Conservation (phyloP, 2,797 vertebrate species). For the Pangasius djambal region DNA sequence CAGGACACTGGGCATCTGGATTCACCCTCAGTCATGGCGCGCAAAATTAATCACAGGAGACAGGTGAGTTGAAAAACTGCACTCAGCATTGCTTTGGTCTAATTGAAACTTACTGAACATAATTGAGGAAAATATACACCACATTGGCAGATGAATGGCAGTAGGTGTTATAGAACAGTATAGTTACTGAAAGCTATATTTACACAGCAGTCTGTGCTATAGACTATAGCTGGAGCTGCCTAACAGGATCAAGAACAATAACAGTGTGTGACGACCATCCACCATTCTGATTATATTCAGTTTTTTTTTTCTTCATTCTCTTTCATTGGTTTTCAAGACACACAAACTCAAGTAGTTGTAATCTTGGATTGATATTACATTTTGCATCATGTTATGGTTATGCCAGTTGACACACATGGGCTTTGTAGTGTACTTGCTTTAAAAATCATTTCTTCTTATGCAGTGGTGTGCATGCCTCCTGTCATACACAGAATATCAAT, state of each 20-base stretch:
- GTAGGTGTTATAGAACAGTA: not conserved
- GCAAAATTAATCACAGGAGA: conserved; percentile 32
- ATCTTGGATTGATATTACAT: not conserved
- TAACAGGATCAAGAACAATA: not conserved
- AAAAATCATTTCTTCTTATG: not conserved
- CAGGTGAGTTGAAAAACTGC: conserved; percentile 40
- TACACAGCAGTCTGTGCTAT: not conserved
- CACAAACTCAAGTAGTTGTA: not conserved
- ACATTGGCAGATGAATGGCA: not conserved
- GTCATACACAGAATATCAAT: not conserved
- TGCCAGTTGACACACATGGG: not conserved
- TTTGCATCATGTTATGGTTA: not conserved
- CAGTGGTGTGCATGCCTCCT: no score
- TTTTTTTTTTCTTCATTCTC: not conserved
- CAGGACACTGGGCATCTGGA: conserved; percentile 2
- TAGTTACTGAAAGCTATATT: not conserved
- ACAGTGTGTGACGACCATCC: not conserved
- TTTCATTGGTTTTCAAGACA: not conserved
- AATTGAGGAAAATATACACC: not conserved
- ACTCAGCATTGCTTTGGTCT: not conserved
- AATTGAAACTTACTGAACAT: no score
- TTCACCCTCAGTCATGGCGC: not conserved
- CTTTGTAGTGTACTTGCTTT: not conserved
- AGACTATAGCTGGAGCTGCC: not conserved
- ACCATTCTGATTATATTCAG: not conserved